Conservation (phyloP, 2,888 invertebrate genomes). For the Temnothorax rugatulus region DNA sequence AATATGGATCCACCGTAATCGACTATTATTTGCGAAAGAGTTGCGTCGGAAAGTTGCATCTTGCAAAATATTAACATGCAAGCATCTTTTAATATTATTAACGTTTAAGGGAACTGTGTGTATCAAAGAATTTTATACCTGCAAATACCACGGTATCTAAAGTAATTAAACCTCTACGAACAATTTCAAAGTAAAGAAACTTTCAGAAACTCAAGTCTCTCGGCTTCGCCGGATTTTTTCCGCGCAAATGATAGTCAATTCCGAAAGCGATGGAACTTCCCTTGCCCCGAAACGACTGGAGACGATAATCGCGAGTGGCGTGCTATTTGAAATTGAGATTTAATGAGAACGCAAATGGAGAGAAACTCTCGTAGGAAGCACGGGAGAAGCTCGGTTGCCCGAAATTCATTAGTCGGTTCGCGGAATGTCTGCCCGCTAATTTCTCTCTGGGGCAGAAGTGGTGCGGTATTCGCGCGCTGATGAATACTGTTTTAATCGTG, state of each 20-base stretch:
- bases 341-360: slow-evolving; percentile 52
- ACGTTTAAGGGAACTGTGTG: not conserved
- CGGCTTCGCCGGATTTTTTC: not conserved
- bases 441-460: slow-evolving; percentile 28
- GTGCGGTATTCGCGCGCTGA: slow-evolving; percentile 25
- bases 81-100: not conserved
- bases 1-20: not conserved
- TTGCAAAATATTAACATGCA: not conserved
- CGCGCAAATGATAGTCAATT: slow-evolving; percentile 12
- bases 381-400: slow-evolving; percentile 38
- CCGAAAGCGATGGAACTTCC: not conserved
- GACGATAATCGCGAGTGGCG: slow-evolving; percentile 41
- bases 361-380: slow-evolving; percentile 8
- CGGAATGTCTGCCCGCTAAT: slow-evolving; percentile 50
- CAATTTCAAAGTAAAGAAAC: not conserved
- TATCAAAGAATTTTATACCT: not conserved
- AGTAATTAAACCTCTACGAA: not conserved
- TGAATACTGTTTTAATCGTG: slow-evolving; percentile 57
- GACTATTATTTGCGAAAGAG: not conserved
- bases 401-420: slow-evolving; percentile 54
- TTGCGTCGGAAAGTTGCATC: not conserved
- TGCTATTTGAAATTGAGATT: slow-evolving; percentile 55
- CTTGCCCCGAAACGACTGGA: not conserved
- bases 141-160: not conserved
- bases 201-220: not conserved